A percentile compares a stretch with the other conserved stretches of the same genome.
phyloP scores from a whole-genome alignment of 2,113 vertebrate species.

The Syrrhaptes paradoxus region DNA sequence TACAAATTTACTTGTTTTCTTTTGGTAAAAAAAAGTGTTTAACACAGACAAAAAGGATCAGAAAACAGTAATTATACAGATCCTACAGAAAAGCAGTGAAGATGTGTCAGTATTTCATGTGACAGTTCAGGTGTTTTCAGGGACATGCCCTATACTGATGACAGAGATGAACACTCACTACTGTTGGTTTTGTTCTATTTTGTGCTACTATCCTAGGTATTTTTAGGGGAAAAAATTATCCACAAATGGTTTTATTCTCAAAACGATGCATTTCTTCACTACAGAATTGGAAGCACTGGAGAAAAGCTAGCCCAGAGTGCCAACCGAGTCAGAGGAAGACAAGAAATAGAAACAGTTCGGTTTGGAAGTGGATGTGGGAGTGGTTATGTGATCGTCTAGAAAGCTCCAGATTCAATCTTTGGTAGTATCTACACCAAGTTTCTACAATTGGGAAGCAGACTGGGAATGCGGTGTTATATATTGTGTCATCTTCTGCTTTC shows the following conservation, averaged over 20 bases:
- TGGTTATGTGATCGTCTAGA: background rate
- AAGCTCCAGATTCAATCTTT: background rate
- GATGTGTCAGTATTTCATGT: background rate
- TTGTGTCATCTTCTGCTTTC: background rate
- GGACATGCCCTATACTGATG: background rate
- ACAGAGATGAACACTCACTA: background rate
- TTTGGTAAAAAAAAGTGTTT: background rate
- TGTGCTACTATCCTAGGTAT: background rate
- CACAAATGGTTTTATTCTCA: background rate
- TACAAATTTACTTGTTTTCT: slow-evolving; percentile 55
- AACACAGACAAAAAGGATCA: background rate
- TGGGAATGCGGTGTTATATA: background rate
- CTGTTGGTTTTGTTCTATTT: background rate
- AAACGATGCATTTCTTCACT: background rate
- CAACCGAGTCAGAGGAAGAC: background rate
- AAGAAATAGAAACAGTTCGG: background rate
- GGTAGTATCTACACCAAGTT: background rate
- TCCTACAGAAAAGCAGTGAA: background rate
- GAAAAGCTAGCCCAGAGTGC: background rate
- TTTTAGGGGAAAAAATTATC: background rate
- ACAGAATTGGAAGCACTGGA: background rate
- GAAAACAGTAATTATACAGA: slow-evolving; percentile 1
- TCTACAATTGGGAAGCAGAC: background rate
- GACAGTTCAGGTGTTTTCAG: background rate
- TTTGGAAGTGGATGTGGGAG: background rate